Base-by-base conservation (phyloP, 2,113 vertebrate genomes). In the Machaerirhynchus nigripectus region DNA sequence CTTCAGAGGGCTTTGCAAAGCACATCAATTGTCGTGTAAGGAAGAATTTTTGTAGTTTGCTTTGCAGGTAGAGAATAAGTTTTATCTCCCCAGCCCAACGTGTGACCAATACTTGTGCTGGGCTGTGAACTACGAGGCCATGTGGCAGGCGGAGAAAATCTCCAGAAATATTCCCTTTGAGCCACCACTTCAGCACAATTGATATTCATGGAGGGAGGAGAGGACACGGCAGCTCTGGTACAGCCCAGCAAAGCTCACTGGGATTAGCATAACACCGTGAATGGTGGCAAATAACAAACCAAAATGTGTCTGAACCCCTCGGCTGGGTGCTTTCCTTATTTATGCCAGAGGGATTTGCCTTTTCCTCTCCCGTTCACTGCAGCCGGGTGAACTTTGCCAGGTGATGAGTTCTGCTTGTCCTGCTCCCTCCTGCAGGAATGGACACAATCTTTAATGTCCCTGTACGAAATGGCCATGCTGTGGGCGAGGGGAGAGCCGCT, bases 11-110 rank as follows among this genome's bases (percentile, higher is more conserved):
- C 71, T 64, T 60, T 19, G 44, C 70, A 50, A 46, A 56, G 22
- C 40, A 3, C 64, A 27, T 13, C 67, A 2, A 0, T 7, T 19
- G 40, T 13, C 1, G 0, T 0, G 10, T 13, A 1, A 30, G 47
- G 65, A 35, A 14, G 46, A 15, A 6, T 26, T 67, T 50, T 23
- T 64, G n/a, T 13, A 4, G 10, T 59, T 68, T 39, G 39, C 30
- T 30, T 61, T 18, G 35, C 2, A 15, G 55, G 46, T 40, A 37
- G 61, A 31, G 53, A n/a, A n/a, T 11, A 5, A 42, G 9, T 1
- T 22, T 53, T 13, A 12, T 4, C 42, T 13, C 10, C 68, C 42
- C 60, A 14, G 57, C 16, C 44, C 46, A 6, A 49, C 3, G 6
- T 1, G 3, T 52, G 35, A 9, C 6, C 50, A 1, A 2, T 5